These are phyloP conservation scores for Periplaneta americana DNA, from an alignment of 1,140 invertebrate genomes.

Conservation along the genomic window DNA sequence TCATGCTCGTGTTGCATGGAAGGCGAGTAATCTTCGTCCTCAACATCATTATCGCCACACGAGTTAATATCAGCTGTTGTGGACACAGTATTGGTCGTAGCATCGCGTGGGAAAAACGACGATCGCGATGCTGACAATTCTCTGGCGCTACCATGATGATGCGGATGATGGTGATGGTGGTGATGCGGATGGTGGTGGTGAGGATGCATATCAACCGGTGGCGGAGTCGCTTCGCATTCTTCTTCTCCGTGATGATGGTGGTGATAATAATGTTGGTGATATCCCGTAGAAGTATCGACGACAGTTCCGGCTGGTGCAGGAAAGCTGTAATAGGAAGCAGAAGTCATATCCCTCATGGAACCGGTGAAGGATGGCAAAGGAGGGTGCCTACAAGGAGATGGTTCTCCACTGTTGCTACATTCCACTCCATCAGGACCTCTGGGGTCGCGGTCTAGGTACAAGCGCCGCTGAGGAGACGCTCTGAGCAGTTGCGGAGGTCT, in stretches of 20 bases:
- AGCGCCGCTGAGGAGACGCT: slow-evolving; percentile 17
- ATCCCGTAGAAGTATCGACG: neutral
- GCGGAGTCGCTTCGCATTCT: neutral
- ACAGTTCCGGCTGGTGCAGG: neutral
- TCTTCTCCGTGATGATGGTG: slow-evolving; percentile 2
- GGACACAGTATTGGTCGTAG: slow-evolving; percentile 47
- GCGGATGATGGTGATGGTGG: neutral
- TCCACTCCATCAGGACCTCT: neutral
- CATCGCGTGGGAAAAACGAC: slow-evolving; percentile 36
- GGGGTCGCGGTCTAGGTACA: slow-evolving; percentile 24
- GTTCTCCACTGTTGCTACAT: neutral
- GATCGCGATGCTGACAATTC: neutral
- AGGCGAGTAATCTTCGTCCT: slow-evolving; percentile 31
- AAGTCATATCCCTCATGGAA: neutral
- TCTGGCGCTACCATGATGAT: neutral
- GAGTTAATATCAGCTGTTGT: slow-evolving; percentile 47
- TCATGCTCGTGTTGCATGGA: slow-evolving; percentile 34
- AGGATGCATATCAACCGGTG: neutral
- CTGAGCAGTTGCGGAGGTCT: neutral
- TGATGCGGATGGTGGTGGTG: neutral
- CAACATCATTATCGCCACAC: neutral
- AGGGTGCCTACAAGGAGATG: neutral
- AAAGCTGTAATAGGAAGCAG: slow-evolving; percentile 3
- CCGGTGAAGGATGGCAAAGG: neutral
- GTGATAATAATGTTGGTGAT: slow-evolving; percentile 6